Base-by-base conservation (phyloP, 2,888 invertebrate species). In the Proisotoma minuta region DNA sequence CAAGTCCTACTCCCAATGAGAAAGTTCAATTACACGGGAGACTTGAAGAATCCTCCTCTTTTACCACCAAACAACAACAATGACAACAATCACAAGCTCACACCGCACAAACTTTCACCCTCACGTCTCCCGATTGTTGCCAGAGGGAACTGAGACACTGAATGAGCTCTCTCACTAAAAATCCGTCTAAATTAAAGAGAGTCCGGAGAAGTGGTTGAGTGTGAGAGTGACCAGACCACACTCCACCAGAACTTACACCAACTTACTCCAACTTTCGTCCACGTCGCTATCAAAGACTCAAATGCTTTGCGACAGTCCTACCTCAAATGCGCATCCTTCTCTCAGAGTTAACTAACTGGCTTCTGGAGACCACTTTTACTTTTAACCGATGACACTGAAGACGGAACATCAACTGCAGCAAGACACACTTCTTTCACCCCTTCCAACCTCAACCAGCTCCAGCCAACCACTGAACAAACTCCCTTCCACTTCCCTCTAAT, bases 1-100 rank as follows among this genome's bases (percentile, higher is more conserved):
- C 68, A 68, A 71, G 63, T 60, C 66, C 66, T 69, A 60, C 67
- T 71, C 63, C 63, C 65, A 63, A 66, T 68, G 60, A 71, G 65
- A 71, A 69, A 71, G 65, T 66, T 63, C 68, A 71, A 71, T 69
- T 71, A 67, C 65, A 66, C 54, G 63, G 59, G 66, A 67, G 58
- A 63, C 66, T 68, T 68, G 65, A 63, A 66, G 66, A 66, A 67
- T 63, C 62, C 63, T 61, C 54, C 68, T 66, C 66, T 66, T 65
- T 60, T n/a, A 12, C 52, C 66, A 66, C 66, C 63, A 63, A 66
- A 66, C 61, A 66, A 66, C 60, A 66, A 66, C 66, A 63, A 66
- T 54, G 63, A 59, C 43, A 22, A 15, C 27, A 15, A 23, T n/a
- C 53, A 26, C 43, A n/a, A 20, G 15, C 52, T 39, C 8, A 3